Conservation (phyloP, 1,140 invertebrate genomes). For the Lepidurus packardi region DNA sequence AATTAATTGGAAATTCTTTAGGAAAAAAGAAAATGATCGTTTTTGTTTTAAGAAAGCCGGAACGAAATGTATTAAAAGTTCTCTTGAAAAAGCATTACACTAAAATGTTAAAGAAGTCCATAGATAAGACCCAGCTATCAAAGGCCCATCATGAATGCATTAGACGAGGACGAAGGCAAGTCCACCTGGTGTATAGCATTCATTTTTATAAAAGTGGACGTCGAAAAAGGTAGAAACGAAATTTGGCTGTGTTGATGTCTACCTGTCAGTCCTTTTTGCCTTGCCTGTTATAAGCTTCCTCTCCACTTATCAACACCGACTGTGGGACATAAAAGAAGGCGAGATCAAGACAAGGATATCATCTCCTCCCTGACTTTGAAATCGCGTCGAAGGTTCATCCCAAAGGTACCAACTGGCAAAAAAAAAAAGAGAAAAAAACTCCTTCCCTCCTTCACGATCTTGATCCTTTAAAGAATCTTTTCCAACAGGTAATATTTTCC, state of each 20-base stretch:
- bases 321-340: slow-evolving; percentile 21
- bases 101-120: neutral
- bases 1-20: slow-evolving; percentile 1
- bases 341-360: slow-evolving; percentile 15
- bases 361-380: slow-evolving; percentile 18
- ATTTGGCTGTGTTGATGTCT: neutral
- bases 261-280: neutral
- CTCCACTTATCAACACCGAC: slow-evolving; percentile 18
- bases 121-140: neutral
- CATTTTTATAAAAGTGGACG: slow-evolving; percentile 19
- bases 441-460: neutral
- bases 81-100: neutral
- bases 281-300: slow-evolving; percentile 3
- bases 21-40: neutral
- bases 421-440: neutral
- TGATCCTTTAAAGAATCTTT: slow-evolving; percentile 5
- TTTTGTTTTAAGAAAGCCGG: neutral
- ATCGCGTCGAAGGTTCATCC: neutral
- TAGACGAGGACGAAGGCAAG: neutral
- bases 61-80: neutral
- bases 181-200: slow-evolving; percentile 13
- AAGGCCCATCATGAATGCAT: slow-evolving; percentile 7
- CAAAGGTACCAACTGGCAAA: neutral
- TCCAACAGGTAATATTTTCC: slow-evolving; percentile 8
- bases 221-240: neutral